Conservation (phyloP, 2,113 vertebrate genomes). For the Malurus alboscapulatus region DNA sequence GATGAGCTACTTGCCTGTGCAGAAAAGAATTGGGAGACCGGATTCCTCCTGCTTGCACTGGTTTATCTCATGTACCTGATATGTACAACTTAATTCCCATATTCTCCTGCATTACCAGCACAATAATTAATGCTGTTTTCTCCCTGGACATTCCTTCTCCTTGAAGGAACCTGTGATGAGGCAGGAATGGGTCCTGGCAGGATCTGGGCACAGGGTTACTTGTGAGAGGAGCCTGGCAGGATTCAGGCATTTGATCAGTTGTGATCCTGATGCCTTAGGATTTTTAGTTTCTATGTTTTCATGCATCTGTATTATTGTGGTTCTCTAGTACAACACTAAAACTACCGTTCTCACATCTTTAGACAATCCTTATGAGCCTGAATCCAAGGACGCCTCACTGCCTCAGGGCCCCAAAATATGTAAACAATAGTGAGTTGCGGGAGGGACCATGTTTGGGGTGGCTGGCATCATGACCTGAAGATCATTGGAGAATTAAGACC, state of each 20-base stretch:
- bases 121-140: not conserved
- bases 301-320: too few species aligned
- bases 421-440: too few species aligned
- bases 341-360: too few species aligned
- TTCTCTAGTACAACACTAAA: too few species aligned
- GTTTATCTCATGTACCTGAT: not conserved
- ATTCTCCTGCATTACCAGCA: not conserved
- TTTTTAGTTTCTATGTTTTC: too few species aligned
- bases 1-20: not conserved
- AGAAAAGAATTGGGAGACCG: not conserved
- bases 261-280: too few species aligned
- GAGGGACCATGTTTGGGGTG: too few species aligned
- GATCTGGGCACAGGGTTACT: not conserved
- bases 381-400: too few species aligned
- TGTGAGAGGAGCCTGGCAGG: not conserved
- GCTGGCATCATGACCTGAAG: too few species aligned
- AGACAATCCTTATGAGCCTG: too few species aligned
- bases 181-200: not conserved
- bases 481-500: too few species aligned
- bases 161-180: not conserved
- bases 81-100: not conserved
- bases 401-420: too few species aligned
- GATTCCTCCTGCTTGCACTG: not conserved
- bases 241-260: not conserved
- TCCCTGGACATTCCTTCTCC: not conserved